Percentiles rank a stretch among this genome's conserved stretches.
phyloP scores from a whole-genome alignment of 2,797 vertebrate genomes.

The Neosilurus hyrtlii region DNA sequence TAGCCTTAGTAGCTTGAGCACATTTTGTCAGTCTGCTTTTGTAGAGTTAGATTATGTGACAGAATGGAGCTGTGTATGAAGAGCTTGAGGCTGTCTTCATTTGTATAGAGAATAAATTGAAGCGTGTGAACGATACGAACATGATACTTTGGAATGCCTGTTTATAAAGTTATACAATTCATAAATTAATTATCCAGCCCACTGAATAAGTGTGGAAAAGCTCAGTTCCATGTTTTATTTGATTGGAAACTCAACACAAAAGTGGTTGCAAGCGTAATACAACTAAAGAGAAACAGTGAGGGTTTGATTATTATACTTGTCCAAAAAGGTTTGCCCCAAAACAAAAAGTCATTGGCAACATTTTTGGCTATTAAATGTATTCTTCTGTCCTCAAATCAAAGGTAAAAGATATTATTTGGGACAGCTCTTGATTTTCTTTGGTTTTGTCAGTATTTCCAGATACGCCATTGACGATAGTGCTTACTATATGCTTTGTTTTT shows the following conservation, averaged over 20 bases:
- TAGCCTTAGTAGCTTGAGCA: neutral
- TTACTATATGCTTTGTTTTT: neutral
- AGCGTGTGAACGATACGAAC: neutral
- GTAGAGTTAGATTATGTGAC: neutral
- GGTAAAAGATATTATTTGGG: neutral
- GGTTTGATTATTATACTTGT: too few relatives aligned
- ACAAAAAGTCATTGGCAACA: neutral
- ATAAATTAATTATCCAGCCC: neutral
- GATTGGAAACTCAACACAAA: neutral
- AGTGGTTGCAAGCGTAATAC: neutral
- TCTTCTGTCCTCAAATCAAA: neutral
- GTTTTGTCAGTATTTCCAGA: neutral
- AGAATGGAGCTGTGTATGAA: neutral
- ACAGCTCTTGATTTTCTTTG: neutral
- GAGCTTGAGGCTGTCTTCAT: neutral
- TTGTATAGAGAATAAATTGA: slow-evolving; percentile 9
- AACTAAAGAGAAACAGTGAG: neutral
- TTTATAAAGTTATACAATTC: neutral
- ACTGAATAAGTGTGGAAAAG: neutral
- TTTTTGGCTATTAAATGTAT: neutral
- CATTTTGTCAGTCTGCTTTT: neutral
- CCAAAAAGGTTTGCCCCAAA: neutral
- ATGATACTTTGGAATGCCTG: neutral
- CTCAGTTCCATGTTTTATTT: neutral
- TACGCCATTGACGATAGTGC: neutral